phyloP scores from a whole-genome alignment of 1,140 invertebrate genomes.

The Thereuonema tuberculata region DNA sequence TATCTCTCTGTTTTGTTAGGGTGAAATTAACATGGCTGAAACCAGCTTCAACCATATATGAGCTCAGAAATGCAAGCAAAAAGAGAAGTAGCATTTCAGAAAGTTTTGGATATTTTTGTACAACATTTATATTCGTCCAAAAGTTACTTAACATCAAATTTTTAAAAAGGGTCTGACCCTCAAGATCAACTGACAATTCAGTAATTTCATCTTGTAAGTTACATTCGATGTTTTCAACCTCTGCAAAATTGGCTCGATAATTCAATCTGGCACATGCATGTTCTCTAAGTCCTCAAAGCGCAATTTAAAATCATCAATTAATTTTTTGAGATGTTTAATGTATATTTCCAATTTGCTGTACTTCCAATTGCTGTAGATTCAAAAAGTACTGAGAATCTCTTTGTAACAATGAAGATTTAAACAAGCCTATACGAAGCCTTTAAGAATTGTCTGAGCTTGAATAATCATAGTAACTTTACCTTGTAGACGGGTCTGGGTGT shows the following conservation, averaged over 20 bases:
- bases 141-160: not conserved
- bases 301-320: conserved; percentile 12
- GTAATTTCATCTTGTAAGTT: conserved; percentile 12
- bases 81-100: not conserved
- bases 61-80: conserved; percentile 9
- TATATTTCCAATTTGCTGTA: conserved; percentile 10
- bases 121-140: conserved; percentile 10
- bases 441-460: conserved; percentile 8
- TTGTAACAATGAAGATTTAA: conserved; percentile 12
- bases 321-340: conserved; percentile 10
- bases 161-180: conserved; percentile 7
- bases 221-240: conserved; percentile 5
- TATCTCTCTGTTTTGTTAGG: conserved; percentile 7
- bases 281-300: conserved; percentile 11
- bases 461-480: conserved; percentile 15
- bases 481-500: conserved; percentile 13
- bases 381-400: conserved; percentile 10
- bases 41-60: conserved; percentile 1
- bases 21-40: conserved; percentile 3
- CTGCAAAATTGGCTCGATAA: conserved; percentile 10
- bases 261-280: conserved; percentile 14
- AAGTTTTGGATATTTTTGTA: conserved; percentile 5
- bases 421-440: conserved; percentile 12
- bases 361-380: conserved; percentile 9
- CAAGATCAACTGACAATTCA: conserved; percentile 10